Percentiles rank a stretch among this genome's conserved stretches.
Evolutionary conservation across 1,140 invertebrate species (phyloP).

Genomic region (Halictus rubicundus): DNA sequence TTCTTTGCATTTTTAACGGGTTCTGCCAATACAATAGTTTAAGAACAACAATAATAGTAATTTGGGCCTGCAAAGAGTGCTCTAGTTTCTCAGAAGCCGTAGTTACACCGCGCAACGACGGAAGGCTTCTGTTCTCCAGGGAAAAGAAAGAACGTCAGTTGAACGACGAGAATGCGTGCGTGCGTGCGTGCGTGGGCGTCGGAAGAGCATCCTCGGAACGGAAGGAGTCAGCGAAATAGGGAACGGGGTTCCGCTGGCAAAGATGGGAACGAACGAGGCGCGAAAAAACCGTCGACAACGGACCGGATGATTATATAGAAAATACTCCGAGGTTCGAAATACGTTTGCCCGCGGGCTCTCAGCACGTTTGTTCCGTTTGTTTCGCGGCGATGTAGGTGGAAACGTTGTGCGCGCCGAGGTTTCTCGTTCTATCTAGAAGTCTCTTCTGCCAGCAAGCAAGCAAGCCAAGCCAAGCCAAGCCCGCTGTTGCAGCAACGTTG

Average conservation of each 20-base stretch:
- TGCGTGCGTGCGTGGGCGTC: not conserved
- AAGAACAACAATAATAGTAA: too few species aligned
- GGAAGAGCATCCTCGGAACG: not conserved
- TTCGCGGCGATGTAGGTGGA: not conserved
- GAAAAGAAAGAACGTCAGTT: not conserved
- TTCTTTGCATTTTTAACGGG: too few species aligned
- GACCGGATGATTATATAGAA: slow-evolving; percentile 55
- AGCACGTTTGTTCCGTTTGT: slow-evolving; percentile 27
- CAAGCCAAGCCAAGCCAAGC: too few species aligned
- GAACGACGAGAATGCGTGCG: not conserved
- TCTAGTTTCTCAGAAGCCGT: not conserved
- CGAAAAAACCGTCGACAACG: slow-evolving; percentile 24
- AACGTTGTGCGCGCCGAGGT: too few species aligned
- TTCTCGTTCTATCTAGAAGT: too few species aligned
- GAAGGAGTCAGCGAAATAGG: not conserved
- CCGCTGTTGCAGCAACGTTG: too few species aligned
- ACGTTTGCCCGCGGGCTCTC: slow-evolving; percentile 11
- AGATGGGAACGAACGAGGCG: slow-evolving; percentile 25
- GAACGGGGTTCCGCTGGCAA: not conserved
- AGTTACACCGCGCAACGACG: not conserved
- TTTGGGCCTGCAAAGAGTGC: too few species aligned
- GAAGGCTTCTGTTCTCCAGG: not conserved
- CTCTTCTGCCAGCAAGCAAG: too few species aligned
- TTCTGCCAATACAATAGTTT: too few species aligned
- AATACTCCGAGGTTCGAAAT: slow-evolving; percentile 34